phyloP scores from a whole-genome alignment of 2,113 vertebrate species.

The Amphilophus citrinellus region DNA sequence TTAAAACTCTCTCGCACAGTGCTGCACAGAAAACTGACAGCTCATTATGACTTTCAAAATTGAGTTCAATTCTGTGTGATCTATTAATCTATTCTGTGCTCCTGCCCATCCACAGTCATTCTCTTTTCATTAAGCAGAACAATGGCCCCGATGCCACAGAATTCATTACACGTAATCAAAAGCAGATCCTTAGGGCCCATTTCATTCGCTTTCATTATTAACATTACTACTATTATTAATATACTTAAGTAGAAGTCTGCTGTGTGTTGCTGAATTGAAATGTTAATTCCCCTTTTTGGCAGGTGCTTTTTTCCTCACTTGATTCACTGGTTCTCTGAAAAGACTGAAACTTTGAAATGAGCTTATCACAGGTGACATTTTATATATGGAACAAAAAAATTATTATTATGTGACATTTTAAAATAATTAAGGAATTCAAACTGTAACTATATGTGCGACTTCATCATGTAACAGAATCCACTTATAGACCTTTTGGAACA shows the following conservation, averaged over 20 bases:
- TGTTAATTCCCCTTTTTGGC: conserved; percentile 47
- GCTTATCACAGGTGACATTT: conserved; percentile 7
- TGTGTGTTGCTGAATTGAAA: conserved; percentile 43
- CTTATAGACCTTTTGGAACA: neutral
- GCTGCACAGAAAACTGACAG: conserved; percentile 66
- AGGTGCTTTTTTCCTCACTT: conserved; percentile 27
- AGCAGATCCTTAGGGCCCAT: conserved; percentile 66
- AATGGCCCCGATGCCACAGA: conserved; percentile 61
- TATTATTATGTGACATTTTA: neutral
- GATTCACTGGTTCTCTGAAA: neutral
- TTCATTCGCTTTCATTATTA: conserved; percentile 79
- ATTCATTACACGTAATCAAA: conserved; percentile 80
- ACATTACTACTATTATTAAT: conserved; percentile 78
- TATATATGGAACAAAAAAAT: neutral
- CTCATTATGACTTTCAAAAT: conserved; percentile 77
- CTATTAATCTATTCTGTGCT: conserved; percentile 76
- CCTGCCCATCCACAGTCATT: conserved; percentile 49
- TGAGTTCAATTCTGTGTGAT: conserved; percentile 75
- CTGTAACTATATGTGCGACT: neutral
- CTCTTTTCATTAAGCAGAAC: conserved; percentile 77
- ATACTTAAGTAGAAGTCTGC: conserved; percentile 49
- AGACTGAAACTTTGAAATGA: conserved; percentile 3
- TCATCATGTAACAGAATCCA: neutral
- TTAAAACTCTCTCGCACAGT: conserved; percentile 35
- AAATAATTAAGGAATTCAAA: neutral